These are phyloP conservation scores for Pipistrellus pipistrellus DNA, from an alignment of 2,797 vertebrate species.

Conservation along the genomic window DNA sequence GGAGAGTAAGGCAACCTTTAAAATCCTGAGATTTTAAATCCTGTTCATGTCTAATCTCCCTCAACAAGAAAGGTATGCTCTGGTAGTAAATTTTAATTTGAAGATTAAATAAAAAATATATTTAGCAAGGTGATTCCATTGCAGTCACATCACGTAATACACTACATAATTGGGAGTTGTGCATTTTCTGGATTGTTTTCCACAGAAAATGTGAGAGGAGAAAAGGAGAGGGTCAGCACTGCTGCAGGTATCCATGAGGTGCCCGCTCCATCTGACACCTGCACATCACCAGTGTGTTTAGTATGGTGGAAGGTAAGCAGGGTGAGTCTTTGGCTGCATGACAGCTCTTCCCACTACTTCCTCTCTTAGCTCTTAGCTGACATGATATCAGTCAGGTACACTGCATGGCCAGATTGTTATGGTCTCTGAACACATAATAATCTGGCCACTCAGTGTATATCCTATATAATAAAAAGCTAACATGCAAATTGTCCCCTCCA, in stretches of 20 bases:
- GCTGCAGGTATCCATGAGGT: fast-evolving
- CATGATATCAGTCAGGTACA: neutral
- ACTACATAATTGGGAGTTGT: neutral
- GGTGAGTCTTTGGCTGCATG: neutral
- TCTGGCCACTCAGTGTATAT: too few relatives aligned
- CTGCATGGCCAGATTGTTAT: too few relatives aligned
- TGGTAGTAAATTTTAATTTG: neutral
- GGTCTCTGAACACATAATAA: too few relatives aligned
- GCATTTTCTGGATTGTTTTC: neutral
- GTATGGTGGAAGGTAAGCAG: neutral
- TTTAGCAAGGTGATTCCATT: neutral
- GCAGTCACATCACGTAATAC: neutral
- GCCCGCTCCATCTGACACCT: neutral
- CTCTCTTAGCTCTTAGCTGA: neutral
- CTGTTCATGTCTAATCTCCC: neutral
- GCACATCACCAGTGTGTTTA: neutral
- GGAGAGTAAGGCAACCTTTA: neutral
- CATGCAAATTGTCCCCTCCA: too few relatives aligned
- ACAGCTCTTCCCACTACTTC: neutral
- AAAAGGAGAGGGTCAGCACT: neutral
- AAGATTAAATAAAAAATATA: neutral
- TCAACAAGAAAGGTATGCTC: neutral
- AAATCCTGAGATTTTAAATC: neutral
- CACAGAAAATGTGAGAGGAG: neutral
- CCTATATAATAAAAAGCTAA: too few relatives aligned